phyloP scores from a whole-genome alignment of 2,888 invertebrate species.

The Polydrusus pterygomalis region DNA sequence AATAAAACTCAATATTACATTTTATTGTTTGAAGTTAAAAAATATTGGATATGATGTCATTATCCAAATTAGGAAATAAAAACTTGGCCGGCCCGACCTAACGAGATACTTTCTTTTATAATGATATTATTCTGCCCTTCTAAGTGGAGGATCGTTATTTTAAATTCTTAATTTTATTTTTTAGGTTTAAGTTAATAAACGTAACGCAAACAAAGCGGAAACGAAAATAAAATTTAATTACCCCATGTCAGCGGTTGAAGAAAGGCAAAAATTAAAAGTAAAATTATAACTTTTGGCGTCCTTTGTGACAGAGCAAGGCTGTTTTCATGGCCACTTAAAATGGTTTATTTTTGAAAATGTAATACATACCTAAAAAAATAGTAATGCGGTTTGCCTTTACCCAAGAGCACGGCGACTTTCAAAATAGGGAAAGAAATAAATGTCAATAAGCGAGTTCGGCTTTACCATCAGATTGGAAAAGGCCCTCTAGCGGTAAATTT shows the following conservation, averaged over 20 bases:
- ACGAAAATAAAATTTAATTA: slow-evolving; percentile 6
- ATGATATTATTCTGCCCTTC: neutral
- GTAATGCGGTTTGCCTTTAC: too few relatives aligned
- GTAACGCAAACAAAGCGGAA: slow-evolving; percentile 10
- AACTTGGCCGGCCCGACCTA: neutral
- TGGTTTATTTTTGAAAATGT: neutral
- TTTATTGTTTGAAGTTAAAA: neutral
- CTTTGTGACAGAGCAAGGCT: neutral
- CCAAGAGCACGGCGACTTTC: too few relatives aligned
- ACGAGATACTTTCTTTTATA: neutral
- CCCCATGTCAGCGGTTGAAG: neutral
- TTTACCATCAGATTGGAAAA: too few relatives aligned
- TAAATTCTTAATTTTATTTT: slow-evolving; percentile 9
- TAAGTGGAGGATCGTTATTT: neutral
- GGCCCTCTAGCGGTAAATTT: too few relatives aligned
- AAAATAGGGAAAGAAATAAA: too few relatives aligned
- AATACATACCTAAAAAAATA: too few relatives aligned
- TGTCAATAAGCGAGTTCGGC: too few relatives aligned
- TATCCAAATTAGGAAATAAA: slow-evolving; percentile 5
- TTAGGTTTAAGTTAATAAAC: slow-evolving; percentile 6
- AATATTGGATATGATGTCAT: slow-evolving; percentile 2
- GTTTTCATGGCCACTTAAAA: neutral
- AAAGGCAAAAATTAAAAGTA: neutral
- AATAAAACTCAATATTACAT: neutral
- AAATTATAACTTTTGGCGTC: neutral